Base-by-base conservation (phyloP, 2,797 vertebrate genomes). In the Pteronotus mesoamericanus region DNA sequence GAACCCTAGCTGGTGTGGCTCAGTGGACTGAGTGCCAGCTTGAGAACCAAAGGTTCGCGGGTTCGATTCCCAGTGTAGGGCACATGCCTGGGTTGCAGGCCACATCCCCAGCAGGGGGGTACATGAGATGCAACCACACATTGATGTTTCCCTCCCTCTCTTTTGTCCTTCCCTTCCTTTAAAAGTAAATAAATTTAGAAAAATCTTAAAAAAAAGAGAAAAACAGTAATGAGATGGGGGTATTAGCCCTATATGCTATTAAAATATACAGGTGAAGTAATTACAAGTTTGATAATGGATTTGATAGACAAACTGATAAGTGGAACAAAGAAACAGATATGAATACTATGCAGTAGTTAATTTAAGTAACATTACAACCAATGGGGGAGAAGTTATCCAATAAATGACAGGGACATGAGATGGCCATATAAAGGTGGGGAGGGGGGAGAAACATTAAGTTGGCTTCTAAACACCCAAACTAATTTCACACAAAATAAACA, bases 401-500 rank as follows among this genome's bases (percentile, higher is more conserved):
- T 84, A 93, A 91, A 26, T 91, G 32, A 68, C 42, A 68, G 12
- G 24, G 24, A 72, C 24, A 72, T 2, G 53, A 16, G 15, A 79
- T 9, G 91, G n/a, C 18, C 39, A 71, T 11, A 18, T 51, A 87
- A 86, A n/a, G 26, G 59, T 6, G 59, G 4, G 29, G 12, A 12
- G 1, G 21, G 22, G 29, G 14, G 48, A 44, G 46, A 75, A 86
- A 84, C 24, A n/a, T n/a, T 48, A 92, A 89, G 9, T 14, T 66
- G 55, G 14, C 79, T 85, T 80, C 16, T 26, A 95, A 90, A 71
- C 19, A 2, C 34, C 19, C 29, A 86, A 89, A 89, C 96, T 89
- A 85, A 85, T 77, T 86, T 75, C 79, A 94, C 3, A 85, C 86
- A 21, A 26, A 91, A 53, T 75, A 89, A 89, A 86, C 26, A 96